phyloP scores from a whole-genome alignment of 2,888 invertebrate genomes.

The Ecliptopera silaceata region DNA sequence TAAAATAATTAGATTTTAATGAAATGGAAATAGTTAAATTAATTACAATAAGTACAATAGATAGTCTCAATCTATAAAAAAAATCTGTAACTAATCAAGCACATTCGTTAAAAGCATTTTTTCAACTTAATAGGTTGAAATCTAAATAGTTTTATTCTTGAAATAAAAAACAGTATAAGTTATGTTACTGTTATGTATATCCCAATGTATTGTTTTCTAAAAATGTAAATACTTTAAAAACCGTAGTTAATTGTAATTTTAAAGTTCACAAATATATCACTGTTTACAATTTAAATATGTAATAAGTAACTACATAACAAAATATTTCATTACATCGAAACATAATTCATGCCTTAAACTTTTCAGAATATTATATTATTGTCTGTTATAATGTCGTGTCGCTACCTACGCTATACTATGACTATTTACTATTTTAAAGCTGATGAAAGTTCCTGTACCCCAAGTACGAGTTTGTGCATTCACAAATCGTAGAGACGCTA shows the following conservation, averaged over 20 bases:
- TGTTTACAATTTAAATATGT: slow-evolving; percentile 12
- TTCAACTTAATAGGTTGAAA: too few relatives aligned
- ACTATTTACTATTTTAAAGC: slow-evolving; percentile 12
- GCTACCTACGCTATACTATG: slow-evolving; percentile 22
- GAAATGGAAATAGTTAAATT: slow-evolving; percentile 35
- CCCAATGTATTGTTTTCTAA: too few relatives aligned
- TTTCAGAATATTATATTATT: slow-evolving; percentile 17
- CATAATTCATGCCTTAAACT: slow-evolving; percentile 36
- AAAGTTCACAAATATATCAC: slow-evolving; percentile 10
- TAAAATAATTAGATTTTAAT: slow-evolving; percentile 14
- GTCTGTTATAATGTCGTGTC: slow-evolving; percentile 27
- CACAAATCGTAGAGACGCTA: too few relatives aligned
- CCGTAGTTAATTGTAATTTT: neutral
- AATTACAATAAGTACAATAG: slow-evolving; percentile 39
- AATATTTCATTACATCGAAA: slow-evolving; percentile 38
- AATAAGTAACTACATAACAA: neutral
- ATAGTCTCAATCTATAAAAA: slow-evolving; percentile 37
- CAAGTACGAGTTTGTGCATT: too few relatives aligned
- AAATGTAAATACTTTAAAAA: slow-evolving; percentile 1
- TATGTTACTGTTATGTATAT: too few relatives aligned
- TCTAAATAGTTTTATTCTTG: too few relatives aligned
- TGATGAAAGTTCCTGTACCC: slow-evolving; percentile 27
- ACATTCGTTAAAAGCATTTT: neutral
- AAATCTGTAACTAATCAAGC: neutral
- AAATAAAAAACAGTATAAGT: too few relatives aligned